These are phyloP conservation scores for Oreonectes daqikongensis DNA, from an alignment of 2,797 vertebrate genomes.

Conservation along the genomic window DNA sequence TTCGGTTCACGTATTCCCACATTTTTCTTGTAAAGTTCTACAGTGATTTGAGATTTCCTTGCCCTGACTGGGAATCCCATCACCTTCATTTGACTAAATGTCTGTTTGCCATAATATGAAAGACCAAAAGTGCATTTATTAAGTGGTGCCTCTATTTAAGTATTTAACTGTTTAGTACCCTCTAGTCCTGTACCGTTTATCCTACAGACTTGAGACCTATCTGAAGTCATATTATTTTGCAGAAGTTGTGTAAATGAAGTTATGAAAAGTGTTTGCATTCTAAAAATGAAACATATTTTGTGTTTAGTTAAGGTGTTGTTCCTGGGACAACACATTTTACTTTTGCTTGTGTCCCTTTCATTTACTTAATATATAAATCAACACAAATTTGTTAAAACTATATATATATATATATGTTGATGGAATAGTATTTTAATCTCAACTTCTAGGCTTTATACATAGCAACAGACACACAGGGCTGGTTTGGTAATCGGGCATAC, in stretches of 20 bases:
- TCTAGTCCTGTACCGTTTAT: background rate
- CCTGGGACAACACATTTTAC: too few species aligned
- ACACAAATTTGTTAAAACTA: too few species aligned
- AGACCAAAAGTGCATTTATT: background rate
- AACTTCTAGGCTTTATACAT: background rate
- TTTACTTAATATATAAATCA: too few species aligned
- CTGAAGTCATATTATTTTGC: background rate
- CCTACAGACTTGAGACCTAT: background rate
- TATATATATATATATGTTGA: too few species aligned
- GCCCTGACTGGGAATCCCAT: background rate
- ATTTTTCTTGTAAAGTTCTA: conserved; percentile 6
- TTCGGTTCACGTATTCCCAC: background rate
- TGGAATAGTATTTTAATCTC: background rate
- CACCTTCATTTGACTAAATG: background rate
- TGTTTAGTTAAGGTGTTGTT: too few species aligned
- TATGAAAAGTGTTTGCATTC: background rate
- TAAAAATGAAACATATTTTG: too few species aligned
- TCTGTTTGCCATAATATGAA: background rate
- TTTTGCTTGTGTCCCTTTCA: too few species aligned
- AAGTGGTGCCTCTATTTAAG: background rate
- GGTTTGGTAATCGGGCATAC: too few species aligned
- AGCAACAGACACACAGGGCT: background rate
- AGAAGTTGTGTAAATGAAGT: background rate
- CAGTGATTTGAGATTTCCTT: background rate
- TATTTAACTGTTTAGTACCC: too few species aligned